Evolutionary conservation across 1,140 invertebrate species (phyloP), one percentile per base, ranked within the genome.

Genomic region (Cyphomyrmex costatus): DNA sequence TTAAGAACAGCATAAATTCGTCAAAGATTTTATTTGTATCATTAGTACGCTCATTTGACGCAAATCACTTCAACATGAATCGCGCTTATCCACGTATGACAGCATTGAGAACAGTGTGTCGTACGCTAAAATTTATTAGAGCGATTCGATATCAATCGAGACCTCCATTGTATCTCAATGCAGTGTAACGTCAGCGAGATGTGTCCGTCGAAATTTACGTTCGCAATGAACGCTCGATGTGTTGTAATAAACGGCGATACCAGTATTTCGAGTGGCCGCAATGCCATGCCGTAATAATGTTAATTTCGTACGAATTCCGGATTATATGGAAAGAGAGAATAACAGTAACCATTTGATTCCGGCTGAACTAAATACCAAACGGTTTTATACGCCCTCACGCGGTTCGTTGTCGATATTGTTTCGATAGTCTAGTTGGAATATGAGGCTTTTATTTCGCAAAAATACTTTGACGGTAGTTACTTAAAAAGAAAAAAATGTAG

Each of bases 341-440:
- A 92, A 93, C 92, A 93, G 93, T 93, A 91, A 91, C 78, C 89
- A 68, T 92, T 91, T 92, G 93, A 92, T 92, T 93, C 91, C 66
- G 80, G 61, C 24, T 61, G 87, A 74, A 46, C 74, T 12, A 68
- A 56, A 88, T 82, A 85, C 51, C 42, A 49, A 60, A 77, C 49
- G 86, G 49, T 88, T 88, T 88, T 66, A 24, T 74, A 49, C 49
- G 24, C 61, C 14, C 36, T 73, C 60, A 21, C 36, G 60, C 27
- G 42, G 46, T 36, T 58, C 66, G 61, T 42, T 49, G 33, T 36
- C 61, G 77, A 46, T 27, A 60, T 70, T 33, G 16, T 7, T 2
- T 27, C 19, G 51, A 76, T 74, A 76, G 46, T 53, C 68, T 21
- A n/a, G 19, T 46, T 68, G 30, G 61, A 3, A 68, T 79, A 46